phyloP scores from a whole-genome alignment of 1,140 invertebrate species.

The Saxidomus purpurata region DNA sequence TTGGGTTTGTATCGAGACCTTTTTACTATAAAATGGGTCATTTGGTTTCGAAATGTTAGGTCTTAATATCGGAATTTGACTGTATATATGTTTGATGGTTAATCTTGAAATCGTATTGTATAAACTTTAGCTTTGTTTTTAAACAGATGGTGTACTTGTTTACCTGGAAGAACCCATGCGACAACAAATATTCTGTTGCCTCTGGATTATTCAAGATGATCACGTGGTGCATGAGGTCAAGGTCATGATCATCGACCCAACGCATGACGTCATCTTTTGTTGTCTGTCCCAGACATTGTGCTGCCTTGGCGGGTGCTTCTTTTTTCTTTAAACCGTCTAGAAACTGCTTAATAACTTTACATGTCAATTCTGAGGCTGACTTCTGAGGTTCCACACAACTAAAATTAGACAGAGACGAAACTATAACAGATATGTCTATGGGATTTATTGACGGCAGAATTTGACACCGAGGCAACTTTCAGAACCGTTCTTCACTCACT shows the following conservation, averaged over 20 bases:
- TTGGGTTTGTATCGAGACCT: too few relatives aligned
- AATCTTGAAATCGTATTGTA: too few relatives aligned
- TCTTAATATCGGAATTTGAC: too few relatives aligned
- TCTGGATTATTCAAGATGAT: constrained; percentile 73
- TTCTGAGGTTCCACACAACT: background rate
- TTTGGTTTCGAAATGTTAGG: too few relatives aligned
- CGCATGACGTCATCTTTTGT: constrained; percentile 68
- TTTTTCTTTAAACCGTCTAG: constrained; percentile 56
- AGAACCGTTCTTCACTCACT: too few relatives aligned
- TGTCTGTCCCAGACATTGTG: constrained; percentile 23
- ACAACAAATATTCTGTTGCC: constrained; percentile 69
- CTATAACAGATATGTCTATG: too few relatives aligned
- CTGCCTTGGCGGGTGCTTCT: constrained; percentile 27
- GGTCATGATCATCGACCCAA: constrained; percentile 71
- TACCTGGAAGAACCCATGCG: constrained; percentile 71
- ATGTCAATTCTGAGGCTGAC: constrained; percentile 27
- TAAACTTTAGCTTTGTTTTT: too few relatives aligned
- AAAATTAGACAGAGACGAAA: background rate
- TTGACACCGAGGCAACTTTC: too few relatives aligned
- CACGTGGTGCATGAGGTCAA: constrained; percentile 74
- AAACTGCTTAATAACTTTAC: constrained; percentile 47
- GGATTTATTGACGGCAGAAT: too few relatives aligned
- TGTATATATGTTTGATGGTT: too few relatives aligned
- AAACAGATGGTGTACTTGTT: too few relatives aligned
- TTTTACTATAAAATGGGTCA: too few relatives aligned